phyloP scores from a whole-genome alignment of 2,113 vertebrate genomes.

The Hippolais icterina region DNA sequence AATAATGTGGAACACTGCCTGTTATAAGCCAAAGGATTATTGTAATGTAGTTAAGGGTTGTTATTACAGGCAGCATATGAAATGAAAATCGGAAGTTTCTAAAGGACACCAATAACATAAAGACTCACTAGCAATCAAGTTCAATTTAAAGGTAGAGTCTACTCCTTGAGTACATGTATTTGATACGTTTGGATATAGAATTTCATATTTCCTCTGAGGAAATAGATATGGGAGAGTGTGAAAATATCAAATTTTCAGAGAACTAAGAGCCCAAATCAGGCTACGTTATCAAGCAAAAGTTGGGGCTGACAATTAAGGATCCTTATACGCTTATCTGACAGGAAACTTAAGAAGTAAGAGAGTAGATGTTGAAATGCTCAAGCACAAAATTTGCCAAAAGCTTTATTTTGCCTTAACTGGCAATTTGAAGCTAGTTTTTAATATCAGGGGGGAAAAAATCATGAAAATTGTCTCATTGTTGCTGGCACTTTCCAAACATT shows the following conservation, averaged over 20 bases:
- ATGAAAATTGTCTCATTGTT: background rate
- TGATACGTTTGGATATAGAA: background rate
- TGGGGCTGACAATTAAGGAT: background rate
- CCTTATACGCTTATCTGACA: background rate
- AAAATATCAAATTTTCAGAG: background rate
- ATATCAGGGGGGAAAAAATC: fast-evolving
- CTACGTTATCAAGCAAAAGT: background rate
- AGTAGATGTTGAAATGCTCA: background rate
- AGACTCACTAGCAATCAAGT: background rate
- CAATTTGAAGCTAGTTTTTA: background rate
- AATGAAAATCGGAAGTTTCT: background rate
- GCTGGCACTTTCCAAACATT: background rate
- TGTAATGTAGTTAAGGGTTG: background rate
- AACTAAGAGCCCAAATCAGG: background rate
- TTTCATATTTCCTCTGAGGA: background rate
- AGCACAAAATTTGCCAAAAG: background rate
- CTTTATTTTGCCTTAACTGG: background rate
- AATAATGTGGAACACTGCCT: background rate
- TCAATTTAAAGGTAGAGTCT: background rate
- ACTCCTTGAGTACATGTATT: background rate
- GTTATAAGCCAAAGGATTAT: background rate
- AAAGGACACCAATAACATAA: background rate
- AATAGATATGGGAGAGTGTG: background rate
- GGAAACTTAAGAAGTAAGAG: background rate
- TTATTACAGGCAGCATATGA: background rate